A percentile compares a stretch with the other conserved stretches of the same genome.
Conservation (phyloP, 2,113 vertebrate genomes). For the Cyprinodon variegatus region DNA sequence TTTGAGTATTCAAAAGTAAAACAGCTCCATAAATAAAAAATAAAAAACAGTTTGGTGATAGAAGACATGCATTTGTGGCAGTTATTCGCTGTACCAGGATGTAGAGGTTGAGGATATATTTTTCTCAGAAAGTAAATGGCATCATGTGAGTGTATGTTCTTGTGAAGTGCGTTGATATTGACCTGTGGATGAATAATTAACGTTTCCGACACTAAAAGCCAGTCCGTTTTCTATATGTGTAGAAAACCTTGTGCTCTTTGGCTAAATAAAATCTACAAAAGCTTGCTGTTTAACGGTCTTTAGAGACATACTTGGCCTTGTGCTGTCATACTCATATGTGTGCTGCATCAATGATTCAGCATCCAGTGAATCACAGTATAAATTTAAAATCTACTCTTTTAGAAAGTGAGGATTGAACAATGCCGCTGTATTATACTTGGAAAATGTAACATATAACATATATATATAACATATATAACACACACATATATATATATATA, state of each 20-base stretch:
- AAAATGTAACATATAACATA: neutral
- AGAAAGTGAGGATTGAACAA: slow-evolving; percentile 4
- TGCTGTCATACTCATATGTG: slow-evolving; percentile 23
- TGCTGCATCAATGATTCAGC: slow-evolving; percentile 58
- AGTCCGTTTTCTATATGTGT: slow-evolving; percentile 10
- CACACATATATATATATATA: no score
- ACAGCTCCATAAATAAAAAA: no score
- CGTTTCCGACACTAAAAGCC: slow-evolving; percentile 30
- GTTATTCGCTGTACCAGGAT: neutral
- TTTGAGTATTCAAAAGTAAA: no score
- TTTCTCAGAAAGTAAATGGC: neutral
- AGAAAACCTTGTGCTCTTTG: slow-evolving; percentile 2
- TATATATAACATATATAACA: no score
- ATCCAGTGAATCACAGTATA: slow-evolving; percentile 27
- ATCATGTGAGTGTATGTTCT: neutral
- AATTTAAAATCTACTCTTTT: neutral
- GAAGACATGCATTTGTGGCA: neutral
- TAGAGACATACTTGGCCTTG: slow-evolving; percentile 27
- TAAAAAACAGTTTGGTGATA: neutral
- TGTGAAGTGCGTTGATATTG: slow-evolving; percentile 34
- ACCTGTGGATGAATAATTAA: slow-evolving; percentile 55
- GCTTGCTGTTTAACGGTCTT: slow-evolving; percentile 46
- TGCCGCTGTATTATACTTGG: slow-evolving; percentile 14
- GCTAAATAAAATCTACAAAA: slow-evolving; percentile 11
- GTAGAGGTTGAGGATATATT: slow-evolving; percentile 3